Evolutionary conservation across 2,888 invertebrate species (phyloP).

Genomic region (Heliconius ethilla): DNA sequence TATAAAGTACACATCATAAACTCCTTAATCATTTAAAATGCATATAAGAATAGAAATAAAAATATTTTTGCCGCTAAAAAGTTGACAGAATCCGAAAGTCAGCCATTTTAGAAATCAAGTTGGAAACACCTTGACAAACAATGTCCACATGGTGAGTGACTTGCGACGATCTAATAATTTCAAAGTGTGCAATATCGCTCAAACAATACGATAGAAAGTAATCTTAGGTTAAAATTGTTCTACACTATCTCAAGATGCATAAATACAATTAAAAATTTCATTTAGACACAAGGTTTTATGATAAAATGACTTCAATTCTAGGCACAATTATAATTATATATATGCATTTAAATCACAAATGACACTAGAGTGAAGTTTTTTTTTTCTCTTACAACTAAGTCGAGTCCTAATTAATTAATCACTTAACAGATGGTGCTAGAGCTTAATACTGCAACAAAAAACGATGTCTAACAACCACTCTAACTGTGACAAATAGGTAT

Average conservation of each 20-base stretch:
- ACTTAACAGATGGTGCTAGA: conserved; percentile 37
- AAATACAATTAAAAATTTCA: conserved; percentile 23
- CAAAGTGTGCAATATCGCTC: conserved; percentile 51
- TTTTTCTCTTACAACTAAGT: conserved; percentile 41
- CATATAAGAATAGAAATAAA: conserved; percentile 9
- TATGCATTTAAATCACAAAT: conserved; percentile 28
- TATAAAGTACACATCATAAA: conserved; percentile 64
- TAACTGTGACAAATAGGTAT: conserved; percentile 22
- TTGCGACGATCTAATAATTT: conserved; percentile 36
- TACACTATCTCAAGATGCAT: conserved; percentile 33
- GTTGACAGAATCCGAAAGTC: conserved; percentile 37
- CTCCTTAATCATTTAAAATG: conserved; percentile 54
- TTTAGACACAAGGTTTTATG: conserved; percentile 13
- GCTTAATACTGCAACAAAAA: conserved; percentile 42
- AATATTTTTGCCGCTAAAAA: conserved; percentile 40
- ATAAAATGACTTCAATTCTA: conserved; percentile 24
- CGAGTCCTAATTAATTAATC: conserved; percentile 36
- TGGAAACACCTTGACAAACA: conserved; percentile 45
- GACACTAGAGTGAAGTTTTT: conserved; percentile 32
- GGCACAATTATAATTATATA: conserved; percentile 24
- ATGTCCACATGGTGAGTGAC: conserved; percentile 46
- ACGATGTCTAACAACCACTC: conserved; percentile 24
- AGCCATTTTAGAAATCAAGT: conserved; percentile 41
- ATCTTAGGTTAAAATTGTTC: conserved; percentile 40
- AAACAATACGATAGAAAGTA: conserved; percentile 62